Percentiles rank a stretch among this genome's conserved stretches.
Evolutionary conservation across 2,113 vertebrate genomes (phyloP).

Genomic region (cattle (Bos taurus)): DNA sequence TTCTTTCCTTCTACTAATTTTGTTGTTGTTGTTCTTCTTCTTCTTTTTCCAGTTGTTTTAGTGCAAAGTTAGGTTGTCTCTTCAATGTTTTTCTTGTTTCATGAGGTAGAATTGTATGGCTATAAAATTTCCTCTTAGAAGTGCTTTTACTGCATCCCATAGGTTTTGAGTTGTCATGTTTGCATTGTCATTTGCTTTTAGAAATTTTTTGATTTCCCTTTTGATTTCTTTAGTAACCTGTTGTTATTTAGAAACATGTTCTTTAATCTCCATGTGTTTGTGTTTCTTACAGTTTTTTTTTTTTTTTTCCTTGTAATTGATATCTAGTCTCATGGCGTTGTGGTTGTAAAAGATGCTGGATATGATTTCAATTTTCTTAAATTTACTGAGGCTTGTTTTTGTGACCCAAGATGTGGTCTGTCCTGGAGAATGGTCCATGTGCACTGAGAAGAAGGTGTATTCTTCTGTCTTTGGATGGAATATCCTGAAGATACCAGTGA

Average conservation of each 20-base stretch:
- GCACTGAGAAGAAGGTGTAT: background rate
- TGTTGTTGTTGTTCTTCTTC: background rate
- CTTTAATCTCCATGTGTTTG: background rate
- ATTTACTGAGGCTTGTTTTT: background rate
- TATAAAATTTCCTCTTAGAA: background rate
- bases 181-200: background rate
- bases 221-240: background rate
- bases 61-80: background rate
- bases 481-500: background rate
- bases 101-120: background rate
- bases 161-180: background rate
- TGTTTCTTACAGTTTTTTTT: background rate
- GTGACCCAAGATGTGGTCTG: background rate
- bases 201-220: background rate
- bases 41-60: background rate
- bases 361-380: background rate
- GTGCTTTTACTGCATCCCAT: background rate
- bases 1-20: background rate
- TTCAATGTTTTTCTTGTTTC: background rate
- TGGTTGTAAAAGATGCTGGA: background rate
- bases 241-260: background rate
- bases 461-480: background rate
- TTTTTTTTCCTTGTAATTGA: background rate
- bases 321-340: background rate
- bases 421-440: background rate